Conservation (phyloP, 2,113 vertebrate genomes). For the Notarius quadriscutis region DNA sequence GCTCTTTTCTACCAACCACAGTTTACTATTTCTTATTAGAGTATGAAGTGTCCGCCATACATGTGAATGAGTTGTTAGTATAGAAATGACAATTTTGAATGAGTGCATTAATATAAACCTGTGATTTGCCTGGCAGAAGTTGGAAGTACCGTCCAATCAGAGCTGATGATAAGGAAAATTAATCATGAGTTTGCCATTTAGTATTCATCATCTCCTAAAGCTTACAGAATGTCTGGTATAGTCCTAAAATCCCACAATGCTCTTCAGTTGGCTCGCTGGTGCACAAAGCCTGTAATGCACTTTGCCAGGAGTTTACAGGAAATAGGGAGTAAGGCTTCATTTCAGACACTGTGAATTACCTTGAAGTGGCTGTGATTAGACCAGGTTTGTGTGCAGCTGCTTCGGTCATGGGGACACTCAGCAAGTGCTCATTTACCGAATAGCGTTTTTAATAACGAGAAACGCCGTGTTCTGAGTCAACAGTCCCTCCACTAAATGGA, state of each 20-base stretch:
- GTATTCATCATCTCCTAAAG: background rate
- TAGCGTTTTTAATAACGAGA: background rate
- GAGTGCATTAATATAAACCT: background rate
- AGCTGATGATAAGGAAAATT: background rate
- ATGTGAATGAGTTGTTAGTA: background rate
- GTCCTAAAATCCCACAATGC: background rate
- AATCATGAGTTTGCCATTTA: background rate
- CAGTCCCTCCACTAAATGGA: background rate
- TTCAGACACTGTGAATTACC: background rate
- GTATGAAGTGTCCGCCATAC: background rate
- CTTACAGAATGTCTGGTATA: background rate
- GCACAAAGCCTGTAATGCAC: slow-evolving; percentile 13
- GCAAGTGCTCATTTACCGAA: background rate
- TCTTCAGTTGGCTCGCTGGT: background rate
- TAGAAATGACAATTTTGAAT: background rate
- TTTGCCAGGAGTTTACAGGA: slow-evolving; percentile 2
- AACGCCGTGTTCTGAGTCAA: background rate
- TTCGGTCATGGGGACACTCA: background rate
- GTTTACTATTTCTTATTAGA: background rate
- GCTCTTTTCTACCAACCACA: too few relatives aligned
- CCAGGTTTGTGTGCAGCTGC: background rate
- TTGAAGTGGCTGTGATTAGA: slow-evolving; percentile 32
- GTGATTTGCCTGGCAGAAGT: background rate
- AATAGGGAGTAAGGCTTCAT: background rate
- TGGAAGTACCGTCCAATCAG: background rate